Evolutionary conservation across 2,888 invertebrate species (phyloP).

Genomic region (Crematogaster levior): DNA sequence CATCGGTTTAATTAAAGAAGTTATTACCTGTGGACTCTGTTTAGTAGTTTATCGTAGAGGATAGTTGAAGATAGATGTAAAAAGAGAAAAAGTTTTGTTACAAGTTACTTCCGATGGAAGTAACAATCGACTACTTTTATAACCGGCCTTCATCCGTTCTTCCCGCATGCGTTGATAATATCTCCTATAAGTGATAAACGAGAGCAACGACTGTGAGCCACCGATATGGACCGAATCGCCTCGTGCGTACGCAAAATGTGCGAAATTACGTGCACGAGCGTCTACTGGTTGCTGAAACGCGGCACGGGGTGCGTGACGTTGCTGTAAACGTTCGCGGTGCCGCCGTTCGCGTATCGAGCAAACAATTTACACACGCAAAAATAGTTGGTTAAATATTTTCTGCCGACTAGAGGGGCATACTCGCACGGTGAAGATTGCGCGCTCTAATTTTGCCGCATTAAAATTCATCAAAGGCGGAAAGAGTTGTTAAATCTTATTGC

Average conservation of each 20-base stretch:
- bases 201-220: background rate
- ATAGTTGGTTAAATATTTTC: constrained; percentile 45
- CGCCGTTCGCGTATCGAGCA: constrained; percentile 66
- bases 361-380: constrained; percentile 62
- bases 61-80: too few species aligned
- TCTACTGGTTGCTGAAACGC: constrained; percentile 64
- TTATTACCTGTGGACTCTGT: background rate
- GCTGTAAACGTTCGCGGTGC: constrained; percentile 68
- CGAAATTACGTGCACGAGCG: constrained; percentile 28
- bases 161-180: background rate
- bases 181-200: constrained; percentile 13
- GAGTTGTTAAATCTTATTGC: too few species aligned
- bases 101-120: background rate
- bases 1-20: background rate
- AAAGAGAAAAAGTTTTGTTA: background rate
- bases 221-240: constrained; percentile 57
- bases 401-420: background rate
- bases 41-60: background rate
- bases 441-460: constrained; percentile 14
- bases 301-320: constrained; percentile 71
- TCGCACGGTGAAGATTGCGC: constrained; percentile 13
- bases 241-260: constrained; percentile 59
- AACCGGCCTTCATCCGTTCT: background rate
- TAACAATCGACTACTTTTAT: background rate
- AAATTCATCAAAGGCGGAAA: constrained; percentile 4